Evolutionary conservation across 2,797 vertebrate genomes (phyloP).

Genomic region (Danio jaintianensis): DNA sequence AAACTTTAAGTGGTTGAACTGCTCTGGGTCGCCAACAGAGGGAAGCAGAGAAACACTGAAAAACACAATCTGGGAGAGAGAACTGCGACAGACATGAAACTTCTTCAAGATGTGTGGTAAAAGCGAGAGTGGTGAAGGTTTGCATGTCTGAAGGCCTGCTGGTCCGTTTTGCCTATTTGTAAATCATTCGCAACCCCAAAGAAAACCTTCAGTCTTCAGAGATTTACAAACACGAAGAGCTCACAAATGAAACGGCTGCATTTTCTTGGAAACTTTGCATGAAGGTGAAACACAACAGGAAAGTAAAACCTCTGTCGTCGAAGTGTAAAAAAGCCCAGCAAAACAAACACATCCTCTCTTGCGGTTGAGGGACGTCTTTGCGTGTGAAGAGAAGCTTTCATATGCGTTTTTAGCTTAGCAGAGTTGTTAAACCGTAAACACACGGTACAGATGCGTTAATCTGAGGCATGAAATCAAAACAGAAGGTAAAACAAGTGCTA

Average conservation of each 20-base stretch:
- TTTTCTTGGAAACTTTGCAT: neutral
- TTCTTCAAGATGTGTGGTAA: neutral
- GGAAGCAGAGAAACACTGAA: slow-evolving; percentile 16
- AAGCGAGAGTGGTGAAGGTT: neutral
- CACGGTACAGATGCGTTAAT: neutral
- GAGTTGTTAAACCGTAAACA: neutral
- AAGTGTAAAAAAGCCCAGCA: neutral
- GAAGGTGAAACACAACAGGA: neutral
- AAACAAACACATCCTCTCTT: neutral
- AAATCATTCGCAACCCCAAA: neutral
- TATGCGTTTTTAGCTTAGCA: neutral
- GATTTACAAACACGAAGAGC: no score
- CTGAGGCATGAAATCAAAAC: neutral
- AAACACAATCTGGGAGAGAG: neutral
- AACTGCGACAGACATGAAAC: neutral
- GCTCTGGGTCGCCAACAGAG: slow-evolving; percentile 29
- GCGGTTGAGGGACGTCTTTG: neutral
- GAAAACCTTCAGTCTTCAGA: no score
- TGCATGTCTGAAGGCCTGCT: neutral
- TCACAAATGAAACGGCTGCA: neutral
- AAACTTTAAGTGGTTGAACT: neutral
- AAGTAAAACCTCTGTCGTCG: neutral
- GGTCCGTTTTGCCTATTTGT: neutral
- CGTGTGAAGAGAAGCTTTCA: no score
- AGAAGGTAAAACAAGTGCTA: neutral